Evolutionary conservation across 2,888 invertebrate species (phyloP).

Genomic region (Xestia xanthographa): DNA sequence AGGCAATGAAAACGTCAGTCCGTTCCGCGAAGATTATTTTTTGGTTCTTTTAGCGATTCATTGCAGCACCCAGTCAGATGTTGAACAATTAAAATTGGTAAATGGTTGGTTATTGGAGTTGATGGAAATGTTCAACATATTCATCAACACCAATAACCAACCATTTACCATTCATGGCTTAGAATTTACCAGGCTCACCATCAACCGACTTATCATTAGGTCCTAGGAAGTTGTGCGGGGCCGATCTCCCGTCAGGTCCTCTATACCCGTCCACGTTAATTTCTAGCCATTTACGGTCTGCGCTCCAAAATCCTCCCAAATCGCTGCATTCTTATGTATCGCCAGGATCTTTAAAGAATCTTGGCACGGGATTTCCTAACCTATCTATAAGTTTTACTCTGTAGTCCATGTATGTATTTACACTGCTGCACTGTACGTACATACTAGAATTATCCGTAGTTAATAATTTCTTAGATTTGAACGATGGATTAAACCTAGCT

Average conservation of each 20-base stretch:
- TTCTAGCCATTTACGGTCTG: constrained; percentile 83
- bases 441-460: constrained; percentile 71
- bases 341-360: constrained; percentile 85
- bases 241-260: constrained; percentile 84
- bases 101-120: too few species aligned
- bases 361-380: constrained; percentile 83
- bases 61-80: too few species aligned
- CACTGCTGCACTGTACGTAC: too few species aligned
- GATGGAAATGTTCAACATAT: constrained; percentile 76
- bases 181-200: constrained; percentile 82
- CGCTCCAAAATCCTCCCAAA: constrained; percentile 86
- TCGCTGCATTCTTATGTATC: constrained; percentile 87
- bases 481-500: constrained; percentile 80
- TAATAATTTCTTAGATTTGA: constrained; percentile 77
- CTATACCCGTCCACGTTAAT: constrained; percentile 85
- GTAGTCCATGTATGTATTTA: constrained; percentile 80
- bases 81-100: too few species aligned
- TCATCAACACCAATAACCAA: constrained; percentile 84
- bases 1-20: too few species aligned
- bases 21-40: too few species aligned
- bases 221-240: constrained; percentile 81
- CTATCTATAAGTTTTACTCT: constrained; percentile 83
- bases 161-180: constrained; percentile 78
- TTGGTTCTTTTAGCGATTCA: too few species aligned
- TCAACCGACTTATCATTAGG: constrained; percentile 83